These are phyloP conservation scores for Adelosebastes latens DNA, from an alignment of 2,797 vertebrate species.

Conservation along the genomic window DNA sequence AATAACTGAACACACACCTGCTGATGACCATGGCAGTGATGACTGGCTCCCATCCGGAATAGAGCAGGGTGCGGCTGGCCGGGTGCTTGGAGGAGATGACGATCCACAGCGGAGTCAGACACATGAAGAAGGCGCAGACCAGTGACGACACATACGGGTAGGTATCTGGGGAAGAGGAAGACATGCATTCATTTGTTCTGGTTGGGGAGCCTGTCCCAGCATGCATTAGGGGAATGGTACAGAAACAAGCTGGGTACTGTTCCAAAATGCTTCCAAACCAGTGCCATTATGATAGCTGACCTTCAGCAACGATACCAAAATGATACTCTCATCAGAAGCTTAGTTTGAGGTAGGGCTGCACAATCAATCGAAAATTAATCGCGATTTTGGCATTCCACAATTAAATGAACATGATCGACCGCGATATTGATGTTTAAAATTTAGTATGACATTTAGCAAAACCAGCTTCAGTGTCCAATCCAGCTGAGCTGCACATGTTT, in stretches of 20 bases:
- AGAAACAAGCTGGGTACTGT: neutral
- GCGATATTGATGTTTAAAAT: no score
- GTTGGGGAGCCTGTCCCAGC: neutral
- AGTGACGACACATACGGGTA: conserved; percentile 91
- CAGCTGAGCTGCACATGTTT: neutral
- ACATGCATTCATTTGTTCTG: neutral
- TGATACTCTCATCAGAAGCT: neutral
- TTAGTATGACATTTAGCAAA: no score
- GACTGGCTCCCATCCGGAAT: conserved; percentile 98
- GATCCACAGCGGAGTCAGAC: conserved; percentile 94
- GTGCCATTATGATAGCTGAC: neutral
- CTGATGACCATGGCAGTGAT: conserved; percentile 98
- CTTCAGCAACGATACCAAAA: neutral
- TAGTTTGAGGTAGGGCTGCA: neutral
- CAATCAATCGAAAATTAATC: no score
- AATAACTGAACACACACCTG: conserved; percentile 83
- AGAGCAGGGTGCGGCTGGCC: conserved; percentile 94
- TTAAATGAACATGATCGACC: no score
- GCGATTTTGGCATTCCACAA: no score
- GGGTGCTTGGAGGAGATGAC: conserved; percentile 96
- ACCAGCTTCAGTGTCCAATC: neutral
- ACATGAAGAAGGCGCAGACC: conserved; percentile 96
- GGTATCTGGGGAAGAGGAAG: conserved; percentile 78
- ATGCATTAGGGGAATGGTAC: neutral
- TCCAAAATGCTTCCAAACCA: neutral